phyloP scores from a whole-genome alignment of 2,888 invertebrate genomes.

The Blera fallax region DNA sequence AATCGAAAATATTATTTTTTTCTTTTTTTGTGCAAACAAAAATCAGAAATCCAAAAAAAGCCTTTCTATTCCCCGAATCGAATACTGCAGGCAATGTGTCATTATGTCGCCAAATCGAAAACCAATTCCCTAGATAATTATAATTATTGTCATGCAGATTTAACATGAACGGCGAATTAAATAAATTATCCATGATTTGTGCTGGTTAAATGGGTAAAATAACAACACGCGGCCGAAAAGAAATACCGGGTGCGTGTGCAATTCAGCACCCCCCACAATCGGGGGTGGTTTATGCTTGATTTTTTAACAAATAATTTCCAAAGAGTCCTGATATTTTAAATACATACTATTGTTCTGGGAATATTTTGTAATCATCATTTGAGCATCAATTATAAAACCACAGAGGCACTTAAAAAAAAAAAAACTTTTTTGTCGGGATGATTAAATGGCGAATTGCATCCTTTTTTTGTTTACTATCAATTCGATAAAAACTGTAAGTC shows the following conservation, averaged over 20 bases:
- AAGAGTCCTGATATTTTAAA: slow-evolving; percentile 2
- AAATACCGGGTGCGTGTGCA: background rate
- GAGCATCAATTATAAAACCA: background rate
- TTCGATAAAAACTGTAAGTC: background rate
- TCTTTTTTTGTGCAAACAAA: too few relatives aligned
- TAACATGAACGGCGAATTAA: background rate
- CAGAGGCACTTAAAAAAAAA: background rate
- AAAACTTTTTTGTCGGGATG: background rate
- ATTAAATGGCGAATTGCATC: background rate
- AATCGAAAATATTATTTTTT: too few relatives aligned
- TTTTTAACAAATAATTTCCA: background rate
- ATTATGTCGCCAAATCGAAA: slow-evolving; percentile 36
- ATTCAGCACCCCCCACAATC: background rate
- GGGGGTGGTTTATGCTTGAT: background rate
- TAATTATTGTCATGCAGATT: slow-evolving; percentile 40
- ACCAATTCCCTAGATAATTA: slow-evolving; percentile 21
- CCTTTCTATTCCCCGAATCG: background rate
- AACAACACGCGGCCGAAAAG: background rate
- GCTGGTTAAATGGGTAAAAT: background rate
- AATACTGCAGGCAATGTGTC: background rate
- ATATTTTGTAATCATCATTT: slow-evolving; percentile 11
- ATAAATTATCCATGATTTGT: slow-evolving; percentile 42
- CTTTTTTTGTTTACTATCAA: background rate
- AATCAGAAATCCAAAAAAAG: too few relatives aligned
- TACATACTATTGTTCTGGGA: slow-evolving; percentile 3